Conservation (phyloP, 2,113 vertebrate genomes). For the Corythornis vintsioides region DNA sequence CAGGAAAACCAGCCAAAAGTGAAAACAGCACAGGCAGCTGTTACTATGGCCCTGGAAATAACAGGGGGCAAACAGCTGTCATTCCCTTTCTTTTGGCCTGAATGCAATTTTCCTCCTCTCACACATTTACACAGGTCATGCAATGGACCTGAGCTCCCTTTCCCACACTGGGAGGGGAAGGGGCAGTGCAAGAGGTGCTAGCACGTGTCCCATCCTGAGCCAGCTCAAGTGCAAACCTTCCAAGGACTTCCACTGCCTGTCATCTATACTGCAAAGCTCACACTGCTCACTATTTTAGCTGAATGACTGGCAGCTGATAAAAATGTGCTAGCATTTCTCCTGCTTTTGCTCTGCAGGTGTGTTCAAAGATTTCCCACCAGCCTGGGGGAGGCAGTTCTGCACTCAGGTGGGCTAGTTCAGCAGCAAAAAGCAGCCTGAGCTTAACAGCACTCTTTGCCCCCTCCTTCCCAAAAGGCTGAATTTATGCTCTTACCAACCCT, state of each 20-base stretch:
- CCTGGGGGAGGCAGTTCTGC: not conserved
- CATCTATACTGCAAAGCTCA: not conserved
- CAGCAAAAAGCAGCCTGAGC: not conserved
- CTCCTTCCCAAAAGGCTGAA: not conserved
- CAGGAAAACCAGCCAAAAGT: slow-evolving; percentile 42
- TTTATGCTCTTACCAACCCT: not conserved
- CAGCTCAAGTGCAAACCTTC: not conserved
- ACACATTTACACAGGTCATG: not conserved
- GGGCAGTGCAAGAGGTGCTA: not conserved
- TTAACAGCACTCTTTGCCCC: not conserved
- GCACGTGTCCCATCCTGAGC: not conserved
- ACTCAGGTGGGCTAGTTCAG: not conserved
- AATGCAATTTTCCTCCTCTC: not conserved
- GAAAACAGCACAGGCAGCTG: slow-evolving; percentile 11
- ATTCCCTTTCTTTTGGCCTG: not conserved
- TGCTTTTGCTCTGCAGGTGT: slow-evolving; percentile 7
- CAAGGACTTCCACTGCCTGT: not conserved
- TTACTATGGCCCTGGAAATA: not conserved
- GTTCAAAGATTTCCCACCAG: slow-evolving; percentile 2
- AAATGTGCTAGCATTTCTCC: not conserved
- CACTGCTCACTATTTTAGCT: not conserved
- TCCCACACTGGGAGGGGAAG: not conserved
- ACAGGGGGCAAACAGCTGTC: not conserved
- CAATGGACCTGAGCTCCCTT: not conserved
- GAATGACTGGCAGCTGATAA: slow-evolving; percentile 22